Evolutionary conservation across 2,888 invertebrate species (phyloP), one percentile per base, ranked within the genome.

Genomic region (Polia nebulosa): DNA sequence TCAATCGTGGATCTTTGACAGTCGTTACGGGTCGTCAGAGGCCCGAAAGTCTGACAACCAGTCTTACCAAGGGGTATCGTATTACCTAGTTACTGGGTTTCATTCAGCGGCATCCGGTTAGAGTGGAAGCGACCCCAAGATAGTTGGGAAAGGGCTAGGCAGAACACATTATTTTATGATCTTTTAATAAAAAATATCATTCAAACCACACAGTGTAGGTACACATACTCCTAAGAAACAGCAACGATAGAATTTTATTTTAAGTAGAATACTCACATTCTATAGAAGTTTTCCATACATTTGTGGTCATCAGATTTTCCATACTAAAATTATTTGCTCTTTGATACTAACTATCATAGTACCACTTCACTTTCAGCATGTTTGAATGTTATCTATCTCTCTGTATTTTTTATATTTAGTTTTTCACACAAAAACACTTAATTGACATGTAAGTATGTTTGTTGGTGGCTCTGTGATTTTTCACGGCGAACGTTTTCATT

Each of bases 241-340:
- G n/a, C n/a, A 65, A 4, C 0, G 15, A 13, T 11, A 29, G 17
- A 7, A 13, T 51, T 25, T 63, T n/a, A 17, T 63, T 11, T 29
- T 55, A 55, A 22, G 17, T 29, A 15, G 66, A 25, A 74, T 36
- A 49, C 11, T n/a, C 9, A 25, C 32, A 34, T 67, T 11, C 32
- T n/a, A 13, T 13, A 22, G 3, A 39, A 57, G 17, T n/a, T 68
- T 68, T 75, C 55, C 44, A 73, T 29, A 20, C n/a, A 4, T 29
- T 44, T 76, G 57, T 41, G 45, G 76, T 68, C 69, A 53, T 29
- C 13, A 41, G 76, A 34, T 68, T 72, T 76, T 29, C 69, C 69
- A 45, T n/a, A 57, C 9, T 1, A 55, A 41, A 41, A 34, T 4
- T 15, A 36, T 53, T 64, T 7, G 53, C 29, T 15, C 13, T n/a